phyloP scores from a whole-genome alignment of 2,113 vertebrate genomes.

The Epinephelus fuscoguttatus region DNA sequence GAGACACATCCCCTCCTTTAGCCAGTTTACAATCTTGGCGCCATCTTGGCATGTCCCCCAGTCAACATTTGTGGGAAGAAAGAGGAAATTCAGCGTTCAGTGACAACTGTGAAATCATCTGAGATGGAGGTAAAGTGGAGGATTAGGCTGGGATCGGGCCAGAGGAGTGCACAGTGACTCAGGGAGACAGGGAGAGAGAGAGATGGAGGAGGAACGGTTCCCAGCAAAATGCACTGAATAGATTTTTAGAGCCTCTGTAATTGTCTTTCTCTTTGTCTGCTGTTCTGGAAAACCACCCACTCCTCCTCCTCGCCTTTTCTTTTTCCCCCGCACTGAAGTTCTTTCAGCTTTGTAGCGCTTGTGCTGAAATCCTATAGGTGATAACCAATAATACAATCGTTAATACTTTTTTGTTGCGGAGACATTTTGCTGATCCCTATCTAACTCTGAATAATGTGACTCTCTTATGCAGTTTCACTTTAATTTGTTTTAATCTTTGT shows the following conservation, averaged over 20 bases:
- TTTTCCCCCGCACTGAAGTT: conserved; percentile 16
- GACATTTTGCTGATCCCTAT: conserved; percentile 5
- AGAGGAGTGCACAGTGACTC: conserved; percentile 55
- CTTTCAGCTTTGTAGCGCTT: conserved; percentile 24
- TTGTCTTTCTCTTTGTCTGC: conserved; percentile 69
- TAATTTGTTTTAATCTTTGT: conserved; percentile 10
- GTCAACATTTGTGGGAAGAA: conserved; percentile 67
- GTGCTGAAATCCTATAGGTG: conserved; percentile 29
- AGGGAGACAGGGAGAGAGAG: conserved; percentile 11
- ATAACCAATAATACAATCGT: conserved; percentile 13
- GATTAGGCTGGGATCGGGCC: conserved; percentile 67
- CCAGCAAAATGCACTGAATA: conserved; percentile 63
- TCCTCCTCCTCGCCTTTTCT: conserved; percentile 54
- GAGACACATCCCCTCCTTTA: conserved; percentile 16
- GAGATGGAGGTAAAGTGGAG: conserved; percentile 75
- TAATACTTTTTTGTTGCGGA: not conserved
- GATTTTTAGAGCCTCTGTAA: conserved; percentile 67
- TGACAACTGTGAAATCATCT: conserved; percentile 84
- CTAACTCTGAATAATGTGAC: not conserved
- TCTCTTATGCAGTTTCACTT: not conserved
- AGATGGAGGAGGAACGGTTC: conserved; percentile 47
- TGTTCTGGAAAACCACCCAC: conserved; percentile 64
- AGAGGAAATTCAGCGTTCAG: conserved; percentile 67
- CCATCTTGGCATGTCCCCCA: conserved; percentile 65
- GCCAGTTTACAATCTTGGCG: conserved; percentile 50